Base-by-base conservation (phyloP, 2,797 vertebrate genomes). In the Aulostomus chinensis region DNA sequence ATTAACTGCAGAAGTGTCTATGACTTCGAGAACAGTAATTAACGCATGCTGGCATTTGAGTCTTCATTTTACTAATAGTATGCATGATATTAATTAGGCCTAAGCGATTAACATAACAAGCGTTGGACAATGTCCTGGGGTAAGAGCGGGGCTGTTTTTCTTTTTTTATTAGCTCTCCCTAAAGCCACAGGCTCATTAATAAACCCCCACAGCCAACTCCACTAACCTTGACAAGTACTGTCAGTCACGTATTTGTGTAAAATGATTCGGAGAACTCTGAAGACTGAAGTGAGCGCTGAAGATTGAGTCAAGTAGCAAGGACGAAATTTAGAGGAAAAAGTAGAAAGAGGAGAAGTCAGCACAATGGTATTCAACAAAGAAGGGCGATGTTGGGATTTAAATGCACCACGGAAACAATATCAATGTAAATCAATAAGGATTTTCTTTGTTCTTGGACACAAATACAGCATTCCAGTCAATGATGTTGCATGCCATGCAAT, bases 1-100 rank as follows among this genome's bases (percentile, higher is more conserved):
- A 86, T 72, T 80, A 66, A 76, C 33, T 38, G 61, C 39, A 54
- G 58, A 81, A 77, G 66, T 60, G 67, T 25, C 40, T 61, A 73
- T 50, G 80, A 67, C 71, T 83, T 84, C 65, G 67, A 66, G 64
- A 63, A 61, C 61, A 68, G 78, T 88, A 89, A 88, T 90, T 89
- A 92, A 86, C 73, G 42, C 76, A 80, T 64, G 69, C 66, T 85
- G 85, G 70, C 79, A 86, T 88, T 90, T 89, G 74, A 87, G 70
- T 89, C 75, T 84, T 76, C 87, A 84, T 80, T 87, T 81, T 81
- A 73, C 76, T 93, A 93, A 93, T 91, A 73, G 79, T 85, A 91
- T 90, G 89, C 85, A 68, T 85, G 80, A 60, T 89, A 91, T 91
- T 93, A 93, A 92, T 91, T 91, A 86, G 74, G 69, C 58, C 67